These are phyloP conservation scores for Isurus oxyrinchus DNA, from an alignment of 2,113 vertebrate genomes.

Conservation along the genomic window DNA sequence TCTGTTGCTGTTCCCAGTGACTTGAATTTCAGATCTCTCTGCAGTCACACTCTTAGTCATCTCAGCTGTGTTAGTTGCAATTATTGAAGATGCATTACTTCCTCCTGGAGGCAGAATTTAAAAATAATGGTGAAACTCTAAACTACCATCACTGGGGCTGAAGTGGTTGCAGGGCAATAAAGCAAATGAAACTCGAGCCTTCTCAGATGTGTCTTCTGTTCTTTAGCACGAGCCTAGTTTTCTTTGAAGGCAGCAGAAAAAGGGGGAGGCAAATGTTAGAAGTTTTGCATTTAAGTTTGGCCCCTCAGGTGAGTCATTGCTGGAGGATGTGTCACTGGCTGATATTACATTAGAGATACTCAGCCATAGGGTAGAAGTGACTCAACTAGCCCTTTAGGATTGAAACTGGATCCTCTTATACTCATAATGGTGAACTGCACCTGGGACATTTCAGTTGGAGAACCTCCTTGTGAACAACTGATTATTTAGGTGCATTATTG, in stretches of 20 bases:
- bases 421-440: neutral
- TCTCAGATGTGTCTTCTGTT: constrained; percentile 3
- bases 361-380: neutral
- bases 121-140: constrained; percentile 18
- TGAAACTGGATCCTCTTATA: constrained; percentile 13
- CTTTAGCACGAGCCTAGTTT: neutral
- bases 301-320: neutral
- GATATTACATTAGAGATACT: neutral
- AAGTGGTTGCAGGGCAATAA: constrained; percentile 21
- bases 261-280: neutral
- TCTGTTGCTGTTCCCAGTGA: constrained; percentile 22
- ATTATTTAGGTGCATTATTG: neutral
- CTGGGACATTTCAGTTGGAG: neutral
- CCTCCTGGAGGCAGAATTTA: constrained; percentile 30
- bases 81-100: constrained; percentile 35
- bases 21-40: constrained; percentile 30
- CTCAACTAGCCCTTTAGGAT: neutral
- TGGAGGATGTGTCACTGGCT: constrained; percentile 2
- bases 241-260: constrained; percentile 7
- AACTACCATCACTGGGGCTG: neutral
- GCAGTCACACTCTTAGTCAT: constrained; percentile 3
- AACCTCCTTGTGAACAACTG: neutral
- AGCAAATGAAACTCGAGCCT: constrained; percentile 22
- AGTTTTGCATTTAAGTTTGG: neutral
- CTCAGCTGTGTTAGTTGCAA: constrained; percentile 16